Base-by-base conservation (phyloP, 2,113 vertebrate species). In the Laterallus jamaicensis region DNA sequence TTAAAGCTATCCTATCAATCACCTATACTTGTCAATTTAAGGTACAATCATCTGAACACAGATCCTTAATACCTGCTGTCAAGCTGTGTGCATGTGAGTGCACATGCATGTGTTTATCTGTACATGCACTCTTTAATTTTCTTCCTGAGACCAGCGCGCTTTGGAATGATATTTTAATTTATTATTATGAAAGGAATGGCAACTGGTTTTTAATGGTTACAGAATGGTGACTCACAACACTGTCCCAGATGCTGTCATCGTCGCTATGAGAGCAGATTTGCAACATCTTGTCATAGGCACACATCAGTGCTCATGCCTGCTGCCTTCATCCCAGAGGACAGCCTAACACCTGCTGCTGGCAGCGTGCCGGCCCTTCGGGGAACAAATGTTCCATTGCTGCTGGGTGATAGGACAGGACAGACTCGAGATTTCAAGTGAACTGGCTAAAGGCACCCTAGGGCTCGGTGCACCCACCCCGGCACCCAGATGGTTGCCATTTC, bases 261-360 rank as follows among this genome's bases (percentile, higher is more conserved):
- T 96, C 64, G 28, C 96, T 96, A 97, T 77, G 68, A 67, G 82
- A 98, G 97, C 98, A 98, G 98, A 98, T 98, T 98, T 97, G 97
- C 97, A 98, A 97, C 98, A 98, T 98, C 98, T 98, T 98, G 98
- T 98, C 98, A 91, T 32, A 95, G 98, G 97, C 98, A 98, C 98
- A 98, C 98, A 98, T 98, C 98, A 98, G 97, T 98, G 98, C 98
- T 97, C 98, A 95, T 67, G 97, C 98, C 98, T 98, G 98, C 98
- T 97, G 97, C 98, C 97, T 98, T 92, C 95, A 95, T 98, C 98
- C 98, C 98, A 98, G 98, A 97, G 98, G 98, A 99, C 97, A 97
- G 98, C 96, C 97, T 97, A 97, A 98, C 99, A 99, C 99, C 98
- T 99, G 99, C 99, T 98, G 97, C 98, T 98, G 98, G 98, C 98